phyloP scores from a whole-genome alignment of 2,888 invertebrate species.

The Sinodicranocentrus sp. region DNA sequence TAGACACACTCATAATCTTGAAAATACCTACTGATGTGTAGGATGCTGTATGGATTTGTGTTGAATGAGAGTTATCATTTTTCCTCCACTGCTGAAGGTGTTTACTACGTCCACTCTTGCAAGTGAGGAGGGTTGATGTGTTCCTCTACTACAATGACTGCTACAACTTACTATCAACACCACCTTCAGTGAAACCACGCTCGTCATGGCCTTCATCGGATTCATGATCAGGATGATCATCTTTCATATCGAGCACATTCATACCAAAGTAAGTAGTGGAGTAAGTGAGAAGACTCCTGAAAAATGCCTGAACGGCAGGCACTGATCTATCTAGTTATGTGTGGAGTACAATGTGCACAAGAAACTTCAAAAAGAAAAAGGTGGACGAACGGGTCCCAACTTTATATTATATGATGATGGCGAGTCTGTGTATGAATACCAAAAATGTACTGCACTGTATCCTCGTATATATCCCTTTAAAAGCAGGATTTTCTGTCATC shows the following conservation, averaged over 20 bases:
- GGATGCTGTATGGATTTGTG: too few relatives aligned
- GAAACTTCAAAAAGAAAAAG: too few relatives aligned
- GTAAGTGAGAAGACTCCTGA: neutral
- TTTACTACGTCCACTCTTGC: constrained; percentile 5
- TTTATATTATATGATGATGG: neutral
- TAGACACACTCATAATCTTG: too few relatives aligned
- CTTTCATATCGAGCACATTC: constrained; percentile 12
- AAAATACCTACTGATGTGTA: too few relatives aligned
- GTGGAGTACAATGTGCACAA: too few relatives aligned
- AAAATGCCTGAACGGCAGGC: neutral
- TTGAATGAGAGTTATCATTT: too few relatives aligned
- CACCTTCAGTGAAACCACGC: neutral
- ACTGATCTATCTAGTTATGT: neutral
- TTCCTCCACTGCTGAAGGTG: too few relatives aligned
- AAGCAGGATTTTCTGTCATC: constrained; percentile 57
- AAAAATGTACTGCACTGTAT: too few relatives aligned
- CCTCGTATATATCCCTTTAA: constrained; percentile 21
- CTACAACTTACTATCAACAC: neutral
- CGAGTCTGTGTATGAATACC: too few relatives aligned
- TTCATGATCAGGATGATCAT: constrained; percentile 60
- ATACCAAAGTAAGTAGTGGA: neutral
- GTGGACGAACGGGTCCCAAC: neutral
- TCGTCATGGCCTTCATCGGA: constrained; percentile 43
- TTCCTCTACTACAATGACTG: neutral
- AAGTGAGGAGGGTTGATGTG: too few relatives aligned